Conservation (phyloP, 2,888 invertebrate species). For the Drosophila quinaria region DNA sequence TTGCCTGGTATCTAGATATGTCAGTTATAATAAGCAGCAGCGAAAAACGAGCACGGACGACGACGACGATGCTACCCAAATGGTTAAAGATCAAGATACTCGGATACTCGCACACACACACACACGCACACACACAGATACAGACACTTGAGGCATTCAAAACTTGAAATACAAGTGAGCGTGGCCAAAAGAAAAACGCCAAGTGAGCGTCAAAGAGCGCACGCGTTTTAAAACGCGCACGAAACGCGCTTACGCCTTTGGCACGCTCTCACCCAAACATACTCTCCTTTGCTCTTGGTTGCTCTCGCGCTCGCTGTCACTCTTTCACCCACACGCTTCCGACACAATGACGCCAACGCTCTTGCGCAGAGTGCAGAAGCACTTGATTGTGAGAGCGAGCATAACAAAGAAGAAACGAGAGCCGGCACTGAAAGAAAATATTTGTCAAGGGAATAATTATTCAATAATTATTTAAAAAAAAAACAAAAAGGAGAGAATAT, state of each 20-base stretch:
- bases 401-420: slow-evolving; percentile 4
- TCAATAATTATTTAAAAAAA: not conserved
- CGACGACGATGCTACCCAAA: slow-evolving; percentile 50
- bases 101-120: too few species aligned
- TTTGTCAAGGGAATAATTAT: not conserved
- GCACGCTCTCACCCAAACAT: slow-evolving; percentile 3
- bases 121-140: slow-evolving; percentile 24
- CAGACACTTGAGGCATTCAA: slow-evolving; percentile 42
- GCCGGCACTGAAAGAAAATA: slow-evolving; percentile 13
- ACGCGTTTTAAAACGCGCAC: slow-evolving; percentile 52
- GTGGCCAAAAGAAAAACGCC: slow-evolving; percentile 34
- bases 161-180: slow-evolving; percentile 74
- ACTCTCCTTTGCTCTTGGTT: not conserved
- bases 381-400: slow-evolving; percentile 11
- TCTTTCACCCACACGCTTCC: slow-evolving; percentile 35
- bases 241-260: slow-evolving; percentile 14
- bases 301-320: slow-evolving; percentile 13
- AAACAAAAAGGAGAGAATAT: not conserved
- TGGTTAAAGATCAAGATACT: slow-evolving; percentile 65
- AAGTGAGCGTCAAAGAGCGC: slow-evolving; percentile 25
- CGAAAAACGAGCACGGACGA: slow-evolving; percentile 66
- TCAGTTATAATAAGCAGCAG: slow-evolving; percentile 76
- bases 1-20: slow-evolving; percentile 66
- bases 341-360: slow-evolving; percentile 45
- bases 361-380: slow-evolving; percentile 17